phyloP scores from a whole-genome alignment of 2,888 invertebrate genomes.

The Ophion costatus region DNA sequence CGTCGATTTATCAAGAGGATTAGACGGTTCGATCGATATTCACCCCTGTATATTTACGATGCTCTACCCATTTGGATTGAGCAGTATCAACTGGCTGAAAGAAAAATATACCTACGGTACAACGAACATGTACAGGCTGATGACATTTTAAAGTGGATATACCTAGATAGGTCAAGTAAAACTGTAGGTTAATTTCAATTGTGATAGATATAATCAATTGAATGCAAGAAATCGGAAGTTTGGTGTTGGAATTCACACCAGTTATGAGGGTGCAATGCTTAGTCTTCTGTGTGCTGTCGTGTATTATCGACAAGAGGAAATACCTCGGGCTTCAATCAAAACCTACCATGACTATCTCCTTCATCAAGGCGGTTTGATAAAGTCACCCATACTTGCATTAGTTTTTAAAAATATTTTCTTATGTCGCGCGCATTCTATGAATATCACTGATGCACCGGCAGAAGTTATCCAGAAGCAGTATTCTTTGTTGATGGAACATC shows the following conservation, averaged over 20 bases:
- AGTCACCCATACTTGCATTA: too few relatives aligned
- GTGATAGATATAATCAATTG: background rate
- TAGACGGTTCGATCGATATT: slow-evolving; percentile 18
- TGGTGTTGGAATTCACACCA: too few relatives aligned
- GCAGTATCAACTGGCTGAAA: slow-evolving; percentile 16
- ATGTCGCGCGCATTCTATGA: too few relatives aligned
- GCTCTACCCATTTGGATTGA: slow-evolving; percentile 68
- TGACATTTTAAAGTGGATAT: background rate
- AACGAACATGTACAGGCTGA: background rate
- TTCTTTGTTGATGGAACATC: too few relatives aligned
- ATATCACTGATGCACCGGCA: too few relatives aligned
- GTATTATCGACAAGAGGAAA: background rate
- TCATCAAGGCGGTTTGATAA: too few relatives aligned
- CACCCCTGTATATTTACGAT: slow-evolving; percentile 67
- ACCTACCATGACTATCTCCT: too few relatives aligned
- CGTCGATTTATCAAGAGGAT: slow-evolving; percentile 27
- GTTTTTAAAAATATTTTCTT: too few relatives aligned
- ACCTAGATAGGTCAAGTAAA: background rate
- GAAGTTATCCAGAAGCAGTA: too few relatives aligned
- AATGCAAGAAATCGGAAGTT: slow-evolving; percentile 5
- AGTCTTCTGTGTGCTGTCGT: background rate
- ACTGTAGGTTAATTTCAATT: background rate
- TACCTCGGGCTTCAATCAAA: too few relatives aligned
- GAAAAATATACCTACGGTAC: background rate
- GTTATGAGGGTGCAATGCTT: background rate